Conservation (phyloP, 1,140 invertebrate species). For the Pseudomyrmex sp. region DNA sequence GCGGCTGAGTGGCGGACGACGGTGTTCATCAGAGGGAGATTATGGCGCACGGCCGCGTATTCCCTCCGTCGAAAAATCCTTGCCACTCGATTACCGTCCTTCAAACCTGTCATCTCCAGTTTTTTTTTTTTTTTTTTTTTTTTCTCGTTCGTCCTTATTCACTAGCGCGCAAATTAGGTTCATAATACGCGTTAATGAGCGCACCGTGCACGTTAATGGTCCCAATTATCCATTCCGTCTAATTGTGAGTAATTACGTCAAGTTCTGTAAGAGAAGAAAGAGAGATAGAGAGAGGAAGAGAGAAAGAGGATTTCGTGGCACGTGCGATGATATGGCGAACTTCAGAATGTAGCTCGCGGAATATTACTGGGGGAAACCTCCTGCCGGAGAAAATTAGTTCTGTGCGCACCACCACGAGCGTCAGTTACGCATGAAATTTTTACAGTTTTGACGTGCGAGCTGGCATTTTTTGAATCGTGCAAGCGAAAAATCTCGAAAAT, state of each 20-base stretch:
- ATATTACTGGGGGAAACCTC: background rate
- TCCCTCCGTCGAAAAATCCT: slow-evolving; percentile 15
- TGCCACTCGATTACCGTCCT: slow-evolving; percentile 35
- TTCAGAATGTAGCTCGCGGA: slow-evolving; percentile 9
- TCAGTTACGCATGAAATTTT: slow-evolving; percentile 13
- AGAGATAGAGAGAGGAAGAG: background rate
- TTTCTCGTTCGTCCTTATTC: background rate
- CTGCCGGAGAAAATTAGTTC: slow-evolving; percentile 13
- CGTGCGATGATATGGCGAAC: background rate
- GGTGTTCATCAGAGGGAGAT: slow-evolving; percentile 44
- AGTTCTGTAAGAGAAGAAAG: slow-evolving; percentile 1
- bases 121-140: background rate
- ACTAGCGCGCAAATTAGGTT: background rate
- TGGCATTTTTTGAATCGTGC: background rate
- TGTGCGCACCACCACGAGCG: background rate
- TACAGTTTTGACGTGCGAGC: background rate
- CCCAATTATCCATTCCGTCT: slow-evolving; percentile 56
- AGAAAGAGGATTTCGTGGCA: too few species aligned
- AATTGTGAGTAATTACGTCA: slow-evolving; percentile 59
- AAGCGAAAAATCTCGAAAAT: slow-evolving; percentile 14
- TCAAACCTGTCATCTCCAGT: background rate
- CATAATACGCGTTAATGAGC: slow-evolving; percentile 13
- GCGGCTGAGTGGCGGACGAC: background rate
- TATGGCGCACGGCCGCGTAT: background rate
- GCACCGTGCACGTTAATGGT: slow-evolving; percentile 54